These are phyloP conservation scores for Lymantria monacha DNA, from an alignment of 2,888 invertebrate species.

Conservation along the genomic window DNA sequence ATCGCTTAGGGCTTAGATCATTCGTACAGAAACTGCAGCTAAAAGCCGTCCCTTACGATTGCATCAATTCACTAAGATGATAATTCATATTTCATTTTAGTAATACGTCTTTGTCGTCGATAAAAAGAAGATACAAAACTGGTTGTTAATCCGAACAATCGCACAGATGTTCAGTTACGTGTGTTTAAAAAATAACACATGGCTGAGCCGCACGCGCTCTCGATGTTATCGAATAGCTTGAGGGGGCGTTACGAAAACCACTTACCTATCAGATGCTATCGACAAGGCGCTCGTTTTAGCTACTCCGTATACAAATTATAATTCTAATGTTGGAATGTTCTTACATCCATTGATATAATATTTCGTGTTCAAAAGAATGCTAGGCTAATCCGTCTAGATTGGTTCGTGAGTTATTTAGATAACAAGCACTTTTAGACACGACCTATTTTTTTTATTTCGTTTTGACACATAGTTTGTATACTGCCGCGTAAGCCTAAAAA, in stretches of 20 bases:
- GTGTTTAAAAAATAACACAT: constrained; percentile 56
- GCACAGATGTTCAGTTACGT: constrained; percentile 58
- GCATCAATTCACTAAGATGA: constrained; percentile 59
- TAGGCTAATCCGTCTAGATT: constrained; percentile 35
- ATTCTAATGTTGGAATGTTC: constrained; percentile 27
- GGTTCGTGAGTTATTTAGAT: constrained; percentile 24
- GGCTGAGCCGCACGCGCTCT: constrained; percentile 57
- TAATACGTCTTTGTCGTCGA: constrained; percentile 44
- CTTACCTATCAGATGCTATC: constrained; percentile 77
- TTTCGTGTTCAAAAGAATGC: constrained; percentile 35
- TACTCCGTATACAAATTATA: constrained; percentile 60
- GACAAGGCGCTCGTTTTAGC: constrained; percentile 67
- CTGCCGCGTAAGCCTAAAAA: too few relatives aligned
- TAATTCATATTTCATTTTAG: constrained; percentile 39
- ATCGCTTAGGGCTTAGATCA: background rate
- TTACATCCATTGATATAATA: constrained; percentile 32
- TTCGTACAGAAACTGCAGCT: background rate
- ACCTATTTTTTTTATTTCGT: background rate
- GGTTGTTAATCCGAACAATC: constrained; percentile 51
- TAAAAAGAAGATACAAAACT: constrained; percentile 54
- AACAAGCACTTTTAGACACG: background rate
- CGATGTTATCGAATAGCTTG: constrained; percentile 65
- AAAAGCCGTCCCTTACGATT: constrained; percentile 51
- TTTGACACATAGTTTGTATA: background rate
- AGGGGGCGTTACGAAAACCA: constrained; percentile 78